phyloP scores from a whole-genome alignment of 2,113 vertebrate species.

The Accipiter virgatus region DNA sequence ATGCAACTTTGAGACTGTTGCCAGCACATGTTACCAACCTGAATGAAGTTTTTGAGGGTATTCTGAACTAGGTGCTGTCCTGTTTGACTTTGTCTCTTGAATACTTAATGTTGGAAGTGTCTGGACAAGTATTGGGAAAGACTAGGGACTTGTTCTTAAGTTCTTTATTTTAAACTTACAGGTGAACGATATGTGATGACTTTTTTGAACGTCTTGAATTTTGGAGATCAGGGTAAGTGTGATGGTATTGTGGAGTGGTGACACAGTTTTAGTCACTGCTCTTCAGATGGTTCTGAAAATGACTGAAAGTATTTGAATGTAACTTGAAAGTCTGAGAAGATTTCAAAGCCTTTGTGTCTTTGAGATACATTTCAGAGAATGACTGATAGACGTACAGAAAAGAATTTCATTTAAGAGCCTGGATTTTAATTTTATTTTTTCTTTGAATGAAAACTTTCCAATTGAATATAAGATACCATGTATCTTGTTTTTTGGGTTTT shows the following conservation, averaged over 20 bases:
- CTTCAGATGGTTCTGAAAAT: neutral
- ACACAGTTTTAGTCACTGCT: neutral
- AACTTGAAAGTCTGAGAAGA: neutral
- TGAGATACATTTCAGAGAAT: neutral
- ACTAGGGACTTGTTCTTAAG: neutral
- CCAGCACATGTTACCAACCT: neutral
- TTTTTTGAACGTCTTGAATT: constrained; percentile 94
- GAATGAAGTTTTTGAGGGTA: neutral
- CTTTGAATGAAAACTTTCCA: neutral
- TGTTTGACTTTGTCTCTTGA: neutral
- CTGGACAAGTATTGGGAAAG: neutral
- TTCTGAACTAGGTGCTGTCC: neutral
- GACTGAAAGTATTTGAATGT: neutral
- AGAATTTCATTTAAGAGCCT: neutral
- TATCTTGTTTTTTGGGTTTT: too few relatives aligned
- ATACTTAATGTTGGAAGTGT: neutral
- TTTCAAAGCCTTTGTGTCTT: neutral
- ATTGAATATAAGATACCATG: neutral
- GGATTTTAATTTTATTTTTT: neutral
- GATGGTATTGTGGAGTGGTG: neutral
- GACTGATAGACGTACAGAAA: neutral
- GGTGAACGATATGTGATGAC: constrained; percentile 98
- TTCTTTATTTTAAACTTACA: constrained; percentile 62
- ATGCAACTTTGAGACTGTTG: neutral
- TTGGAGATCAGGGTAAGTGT: constrained; percentile 92